Percentiles rank a stretch among this genome's conserved stretches.
Evolutionary conservation across 2,888 invertebrate species (phyloP).

Genomic region (Caenorhabditis auriculariae): DNA sequence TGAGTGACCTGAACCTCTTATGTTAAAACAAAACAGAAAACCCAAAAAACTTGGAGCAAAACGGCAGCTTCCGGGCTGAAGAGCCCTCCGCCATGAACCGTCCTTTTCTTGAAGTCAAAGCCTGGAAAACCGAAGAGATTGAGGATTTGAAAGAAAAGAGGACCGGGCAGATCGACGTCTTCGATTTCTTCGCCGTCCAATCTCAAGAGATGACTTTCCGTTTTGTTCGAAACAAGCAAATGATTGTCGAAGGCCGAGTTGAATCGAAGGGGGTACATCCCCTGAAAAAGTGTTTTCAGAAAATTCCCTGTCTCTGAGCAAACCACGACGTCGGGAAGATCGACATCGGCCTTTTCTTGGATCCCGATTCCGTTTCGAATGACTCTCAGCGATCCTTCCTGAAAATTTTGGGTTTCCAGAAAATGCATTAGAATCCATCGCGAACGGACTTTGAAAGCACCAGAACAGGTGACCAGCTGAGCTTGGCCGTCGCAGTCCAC

Average conservation of each 20-base stretch:
- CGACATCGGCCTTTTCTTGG: constrained; percentile 89
- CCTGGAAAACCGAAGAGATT: constrained; percentile 72
- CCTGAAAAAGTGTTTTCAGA: constrained; percentile 6
- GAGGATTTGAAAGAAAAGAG: neutral
- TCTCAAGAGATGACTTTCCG: constrained; percentile 79
- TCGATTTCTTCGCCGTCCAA: constrained; percentile 94
- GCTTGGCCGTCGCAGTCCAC: constrained; percentile 80
- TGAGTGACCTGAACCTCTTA: constrained; percentile 76
- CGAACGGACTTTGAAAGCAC: constrained; percentile 89
- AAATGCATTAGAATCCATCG: neutral
- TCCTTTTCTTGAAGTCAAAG: constrained; percentile 86
- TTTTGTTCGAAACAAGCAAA: constrained; percentile 91
- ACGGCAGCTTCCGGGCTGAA: constrained; percentile 8
- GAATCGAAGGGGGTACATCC: constrained; percentile 27
- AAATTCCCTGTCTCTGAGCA: neutral
- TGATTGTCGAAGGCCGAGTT: constrained; percentile 73
- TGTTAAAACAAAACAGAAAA: neutral
- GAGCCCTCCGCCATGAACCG: constrained; percentile 81
- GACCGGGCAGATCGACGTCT: constrained; percentile 69
- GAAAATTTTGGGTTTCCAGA: constrained; percentile 71
- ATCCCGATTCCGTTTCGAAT: constrained; percentile 94
- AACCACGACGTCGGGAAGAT: constrained; percentile 86
- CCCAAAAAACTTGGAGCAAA: constrained; percentile 8
- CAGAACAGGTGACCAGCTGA: constrained; percentile 95
- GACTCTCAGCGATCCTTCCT: constrained; percentile 93